phyloP scores from a whole-genome alignment of 2,888 invertebrate species.

The Hypselothyrea guttata region DNA sequence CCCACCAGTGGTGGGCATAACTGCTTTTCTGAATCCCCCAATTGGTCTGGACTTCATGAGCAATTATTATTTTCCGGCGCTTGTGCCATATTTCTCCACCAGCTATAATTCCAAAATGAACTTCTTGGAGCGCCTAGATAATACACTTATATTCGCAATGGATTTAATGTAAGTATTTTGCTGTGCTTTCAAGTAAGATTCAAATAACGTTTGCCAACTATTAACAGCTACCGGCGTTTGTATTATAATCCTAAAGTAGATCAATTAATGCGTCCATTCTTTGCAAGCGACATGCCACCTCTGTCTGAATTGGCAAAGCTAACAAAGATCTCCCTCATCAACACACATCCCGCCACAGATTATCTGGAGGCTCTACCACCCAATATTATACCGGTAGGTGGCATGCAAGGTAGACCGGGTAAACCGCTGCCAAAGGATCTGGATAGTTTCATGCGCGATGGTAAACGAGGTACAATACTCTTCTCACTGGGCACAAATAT shows the following conservation, averaged over 20 bases:
- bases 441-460: constrained; percentile 59
- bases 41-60: constrained; percentile 55
- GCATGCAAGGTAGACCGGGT: constrained; percentile 71
- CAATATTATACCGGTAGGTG: constrained; percentile 77
- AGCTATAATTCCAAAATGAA: constrained; percentile 56
- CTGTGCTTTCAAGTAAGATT: background rate
- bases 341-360: constrained; percentile 70
- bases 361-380: constrained; percentile 72
- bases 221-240: constrained; percentile 45
- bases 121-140: constrained; percentile 59
- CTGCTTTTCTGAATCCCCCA: constrained; percentile 32
- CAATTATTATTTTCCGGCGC: constrained; percentile 64
- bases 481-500: constrained; percentile 70
- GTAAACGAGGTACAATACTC: constrained; percentile 73
- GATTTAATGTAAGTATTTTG: constrained; percentile 51
- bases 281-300: constrained; percentile 39
- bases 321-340: constrained; percentile 66
- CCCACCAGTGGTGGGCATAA: too few relatives aligned
- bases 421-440: constrained; percentile 69
- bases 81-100: constrained; percentile 55
- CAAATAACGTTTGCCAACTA: background rate
- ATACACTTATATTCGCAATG: constrained; percentile 49
- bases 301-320: constrained; percentile 52
- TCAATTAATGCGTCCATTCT: constrained; percentile 42
- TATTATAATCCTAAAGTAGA: constrained; percentile 51